phyloP scores from a whole-genome alignment of 2,888 invertebrate species.

The Camptogramma bilineatum region DNA sequence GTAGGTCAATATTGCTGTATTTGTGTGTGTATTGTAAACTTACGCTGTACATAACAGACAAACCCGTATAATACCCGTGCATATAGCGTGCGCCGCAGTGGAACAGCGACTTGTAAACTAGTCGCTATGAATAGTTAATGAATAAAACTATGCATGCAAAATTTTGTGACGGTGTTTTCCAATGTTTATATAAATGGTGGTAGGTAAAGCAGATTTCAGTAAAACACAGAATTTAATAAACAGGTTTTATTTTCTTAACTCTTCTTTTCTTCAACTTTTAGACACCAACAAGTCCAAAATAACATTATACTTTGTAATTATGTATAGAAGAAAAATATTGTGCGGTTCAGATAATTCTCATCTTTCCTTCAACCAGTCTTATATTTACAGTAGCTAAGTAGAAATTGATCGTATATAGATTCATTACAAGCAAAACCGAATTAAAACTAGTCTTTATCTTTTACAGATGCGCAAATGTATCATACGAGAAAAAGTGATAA shows the following conservation, averaged over 20 bases:
- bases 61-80: too few species aligned
- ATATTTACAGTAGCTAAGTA: conserved; percentile 53
- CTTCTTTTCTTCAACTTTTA: conserved; percentile 61
- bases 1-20: too few species aligned
- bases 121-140: background rate
- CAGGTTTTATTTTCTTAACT: conserved; percentile 57
- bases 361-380: conserved; percentile 71
- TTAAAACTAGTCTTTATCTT: background rate
- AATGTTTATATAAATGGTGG: background rate
- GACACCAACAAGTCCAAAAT: conserved; percentile 65
- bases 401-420: conserved; percentile 6
- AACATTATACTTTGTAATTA: conserved; percentile 45
- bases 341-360: conserved; percentile 68
- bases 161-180: background rate
- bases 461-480: background rate
- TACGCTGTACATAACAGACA: too few species aligned
- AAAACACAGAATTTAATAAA: conserved; percentile 55
- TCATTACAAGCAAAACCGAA: conserved; percentile 2
- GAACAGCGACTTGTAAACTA: too few species aligned
- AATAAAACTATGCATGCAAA: background rate
- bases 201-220: conserved; percentile 25
- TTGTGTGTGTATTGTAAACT: too few species aligned
- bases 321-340: conserved; percentile 72
- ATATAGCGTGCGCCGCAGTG: too few species aligned
- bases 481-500: background rate